Evolutionary conservation across 2,113 vertebrate species (phyloP).

Genomic region (Prinia subflava): DNA sequence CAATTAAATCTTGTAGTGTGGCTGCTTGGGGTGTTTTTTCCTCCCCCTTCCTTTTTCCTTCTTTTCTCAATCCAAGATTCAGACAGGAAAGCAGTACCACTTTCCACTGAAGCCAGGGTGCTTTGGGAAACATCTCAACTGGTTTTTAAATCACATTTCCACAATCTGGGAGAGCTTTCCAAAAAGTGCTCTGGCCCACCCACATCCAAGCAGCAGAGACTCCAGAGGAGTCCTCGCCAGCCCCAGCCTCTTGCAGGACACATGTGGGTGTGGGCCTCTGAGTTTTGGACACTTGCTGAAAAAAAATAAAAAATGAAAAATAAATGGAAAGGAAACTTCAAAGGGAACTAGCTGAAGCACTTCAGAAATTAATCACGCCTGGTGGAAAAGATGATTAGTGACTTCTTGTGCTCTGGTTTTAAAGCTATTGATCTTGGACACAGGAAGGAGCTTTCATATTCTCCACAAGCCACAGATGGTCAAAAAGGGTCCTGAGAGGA

Average conservation of each 20-base stretch:
- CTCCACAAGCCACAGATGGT: constrained; percentile 53
- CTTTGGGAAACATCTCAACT: constrained; percentile 52
- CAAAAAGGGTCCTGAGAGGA: constrained; percentile 46
- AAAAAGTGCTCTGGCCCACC: constrained; percentile 56
- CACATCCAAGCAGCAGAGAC: constrained; percentile 41
- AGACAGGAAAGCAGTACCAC: constrained; percentile 13
- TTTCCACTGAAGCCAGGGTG: constrained; percentile 38
- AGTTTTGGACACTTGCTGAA: constrained; percentile 26
- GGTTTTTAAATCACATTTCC: constrained; percentile 59
- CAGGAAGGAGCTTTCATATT: constrained; percentile 52
- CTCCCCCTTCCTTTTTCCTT: not conserved
- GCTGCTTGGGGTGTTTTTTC: not conserved
- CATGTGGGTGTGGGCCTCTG: constrained; percentile 54
- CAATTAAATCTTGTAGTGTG: not conserved
- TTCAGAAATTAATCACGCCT: constrained; percentile 48
- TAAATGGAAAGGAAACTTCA: constrained; percentile 33
- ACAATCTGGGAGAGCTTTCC: constrained; percentile 38
- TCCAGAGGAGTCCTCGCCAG: not conserved
- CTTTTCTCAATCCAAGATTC: constrained; percentile 47
- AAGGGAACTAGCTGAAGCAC: constrained; percentile 27
- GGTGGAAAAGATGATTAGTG: constrained; percentile 63
- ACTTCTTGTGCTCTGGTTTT: constrained; percentile 42
- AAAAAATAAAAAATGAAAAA: not conserved
- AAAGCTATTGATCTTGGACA: constrained; percentile 70
- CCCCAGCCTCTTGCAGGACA: constrained; percentile 26